Percentiles rank a stretch among this genome's conserved stretches.
Evolutionary conservation across 2,797 vertebrate species (phyloP).

Genomic region (Eospalax fontanierii): DNA sequence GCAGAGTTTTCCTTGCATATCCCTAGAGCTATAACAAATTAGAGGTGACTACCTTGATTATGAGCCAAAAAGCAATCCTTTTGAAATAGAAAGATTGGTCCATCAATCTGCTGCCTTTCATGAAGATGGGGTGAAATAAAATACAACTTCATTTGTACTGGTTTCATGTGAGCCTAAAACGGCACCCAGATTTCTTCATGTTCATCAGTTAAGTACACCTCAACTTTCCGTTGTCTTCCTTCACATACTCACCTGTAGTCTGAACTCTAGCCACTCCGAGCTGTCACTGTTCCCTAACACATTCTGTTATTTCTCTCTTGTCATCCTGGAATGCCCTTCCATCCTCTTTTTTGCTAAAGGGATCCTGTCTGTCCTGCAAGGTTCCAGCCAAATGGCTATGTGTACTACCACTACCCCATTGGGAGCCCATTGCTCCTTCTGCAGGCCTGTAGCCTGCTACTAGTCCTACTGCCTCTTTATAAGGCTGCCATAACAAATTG

Average conservation of each 20-base stretch:
- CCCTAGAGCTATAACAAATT: neutral
- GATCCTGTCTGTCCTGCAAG: neutral
- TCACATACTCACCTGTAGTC: neutral
- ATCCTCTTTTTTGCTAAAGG: neutral
- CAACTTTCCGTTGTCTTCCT: conserved; percentile 24
- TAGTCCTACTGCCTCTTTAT: neutral
- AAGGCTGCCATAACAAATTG: neutral
- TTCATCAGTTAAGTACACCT: neutral
- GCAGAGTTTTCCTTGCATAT: neutral
- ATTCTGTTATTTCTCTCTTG: neutral
- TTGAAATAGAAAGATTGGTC: conserved; percentile 43
- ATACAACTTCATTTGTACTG: neutral
- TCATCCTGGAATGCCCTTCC: conserved; percentile 22
- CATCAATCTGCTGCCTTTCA: conserved; percentile 38
- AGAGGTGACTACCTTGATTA: conserved; percentile 18
- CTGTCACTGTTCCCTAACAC: neutral
- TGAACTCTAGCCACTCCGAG: neutral
- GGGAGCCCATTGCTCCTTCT: neutral
- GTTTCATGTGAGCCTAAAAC: neutral
- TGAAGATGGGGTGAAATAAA: neutral
- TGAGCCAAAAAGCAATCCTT: neutral
- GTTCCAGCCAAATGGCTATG: neutral
- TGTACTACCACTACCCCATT: neutral
- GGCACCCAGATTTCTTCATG: neutral
- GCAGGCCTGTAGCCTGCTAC: neutral